Conservation (phyloP, 2,113 vertebrate genomes). For the Megalops atlanticus region DNA sequence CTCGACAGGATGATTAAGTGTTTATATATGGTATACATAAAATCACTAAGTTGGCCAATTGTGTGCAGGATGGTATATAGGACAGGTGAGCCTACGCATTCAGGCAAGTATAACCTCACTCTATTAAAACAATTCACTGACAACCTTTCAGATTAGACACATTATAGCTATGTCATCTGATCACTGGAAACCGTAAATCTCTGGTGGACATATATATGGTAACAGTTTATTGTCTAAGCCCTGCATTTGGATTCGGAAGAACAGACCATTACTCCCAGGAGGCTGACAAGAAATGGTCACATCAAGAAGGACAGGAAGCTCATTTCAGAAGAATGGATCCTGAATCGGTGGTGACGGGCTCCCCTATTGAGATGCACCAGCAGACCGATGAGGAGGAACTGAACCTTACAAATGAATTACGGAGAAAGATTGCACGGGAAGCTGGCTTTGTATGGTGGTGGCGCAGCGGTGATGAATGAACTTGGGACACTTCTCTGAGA, state of each 20-base stretch:
- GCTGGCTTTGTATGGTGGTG: not conserved
- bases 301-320: not conserved
- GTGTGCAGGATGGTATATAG: not conserved
- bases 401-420: not conserved
- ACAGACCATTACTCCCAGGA: slow-evolving; percentile 10
- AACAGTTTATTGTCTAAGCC: not conserved
- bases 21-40: not conserved
- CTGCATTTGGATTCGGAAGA: not conserved
- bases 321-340: slow-evolving; percentile 10
- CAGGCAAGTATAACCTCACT: no score
- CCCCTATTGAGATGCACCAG: not conserved
- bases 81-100: no score
- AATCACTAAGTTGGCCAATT: not conserved
- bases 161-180: not conserved
- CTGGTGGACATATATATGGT: not conserved
- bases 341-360: not conserved
- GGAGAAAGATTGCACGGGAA: not conserved
- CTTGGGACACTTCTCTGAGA: not conserved
- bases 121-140: not conserved
- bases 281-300: not conserved
- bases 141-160: not conserved
- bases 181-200: not conserved
- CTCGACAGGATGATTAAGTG: no score
- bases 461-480: not conserved
- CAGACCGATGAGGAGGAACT: not conserved